phyloP scores from a whole-genome alignment of 1,140 invertebrate species.

The Drosophila sproati region DNA sequence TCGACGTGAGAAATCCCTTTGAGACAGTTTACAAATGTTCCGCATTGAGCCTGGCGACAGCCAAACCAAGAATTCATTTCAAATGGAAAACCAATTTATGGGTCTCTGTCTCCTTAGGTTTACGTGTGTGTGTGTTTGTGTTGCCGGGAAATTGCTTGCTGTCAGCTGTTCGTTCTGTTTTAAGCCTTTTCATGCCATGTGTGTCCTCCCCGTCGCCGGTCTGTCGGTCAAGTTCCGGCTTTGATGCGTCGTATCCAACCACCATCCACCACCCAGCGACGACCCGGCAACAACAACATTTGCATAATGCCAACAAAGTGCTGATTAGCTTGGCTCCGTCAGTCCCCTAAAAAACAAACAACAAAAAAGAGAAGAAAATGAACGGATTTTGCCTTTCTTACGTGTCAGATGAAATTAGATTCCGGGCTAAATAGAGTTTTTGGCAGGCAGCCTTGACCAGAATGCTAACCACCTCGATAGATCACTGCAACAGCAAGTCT shows the following conservation, averaged over 20 bases:
- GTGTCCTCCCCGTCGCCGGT: slow-evolving; percentile 11
- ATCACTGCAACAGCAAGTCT: neutral
- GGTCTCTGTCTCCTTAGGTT: neutral
- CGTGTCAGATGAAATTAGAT: slow-evolving; percentile 35
- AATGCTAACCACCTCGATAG: neutral
- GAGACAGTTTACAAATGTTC: slow-evolving; percentile 50
- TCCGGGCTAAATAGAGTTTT: slow-evolving; percentile 10
- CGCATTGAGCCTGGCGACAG: slow-evolving; percentile 11
- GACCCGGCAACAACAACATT: slow-evolving; percentile 23
- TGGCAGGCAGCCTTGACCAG: slow-evolving; percentile 1
- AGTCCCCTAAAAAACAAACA: neutral
- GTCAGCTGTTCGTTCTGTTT: slow-evolving; percentile 29
- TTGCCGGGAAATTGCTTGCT: slow-evolving; percentile 20
- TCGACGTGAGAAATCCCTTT: slow-evolving; percentile 66
- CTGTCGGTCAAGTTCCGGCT: slow-evolving; percentile 25
- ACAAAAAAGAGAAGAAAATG: neutral
- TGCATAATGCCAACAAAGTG: slow-evolving; percentile 41
- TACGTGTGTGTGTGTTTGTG: neutral
- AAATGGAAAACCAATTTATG: slow-evolving; percentile 31
- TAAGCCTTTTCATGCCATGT: slow-evolving; percentile 34
- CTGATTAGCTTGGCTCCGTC: slow-evolving; percentile 34
- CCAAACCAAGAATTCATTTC: slow-evolving; percentile 35
- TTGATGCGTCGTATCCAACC: slow-evolving; percentile 20
- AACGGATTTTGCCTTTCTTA: slow-evolving; percentile 34
- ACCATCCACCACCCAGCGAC: neutral